Percentiles rank a stretch among this genome's conserved stretches.
phyloP scores from a whole-genome alignment of 2,888 invertebrate species.

The Ditula angustiorana region DNA sequence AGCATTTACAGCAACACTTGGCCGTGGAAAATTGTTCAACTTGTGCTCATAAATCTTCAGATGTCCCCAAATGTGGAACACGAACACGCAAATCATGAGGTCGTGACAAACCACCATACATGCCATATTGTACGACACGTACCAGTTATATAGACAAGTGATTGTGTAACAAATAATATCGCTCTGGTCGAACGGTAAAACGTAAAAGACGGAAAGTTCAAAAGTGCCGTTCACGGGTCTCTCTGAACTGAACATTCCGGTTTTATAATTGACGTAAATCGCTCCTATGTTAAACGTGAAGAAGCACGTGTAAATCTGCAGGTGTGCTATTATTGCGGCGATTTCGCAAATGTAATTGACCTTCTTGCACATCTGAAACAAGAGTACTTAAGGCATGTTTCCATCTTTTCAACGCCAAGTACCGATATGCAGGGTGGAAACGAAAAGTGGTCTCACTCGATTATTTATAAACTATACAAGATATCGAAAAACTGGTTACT shows the following conservation, averaged over 20 bases:
- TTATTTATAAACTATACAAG: too few relatives aligned
- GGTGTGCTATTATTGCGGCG: background rate
- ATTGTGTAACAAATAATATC: background rate
- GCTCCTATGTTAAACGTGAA: background rate
- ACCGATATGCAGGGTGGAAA: too few relatives aligned
- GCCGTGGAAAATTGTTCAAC: background rate
- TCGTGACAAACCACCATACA: background rate
- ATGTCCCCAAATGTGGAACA: background rate
- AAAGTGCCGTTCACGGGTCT: background rate
- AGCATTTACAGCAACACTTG: background rate
- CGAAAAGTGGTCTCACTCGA: too few relatives aligned
- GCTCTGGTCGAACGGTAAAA: background rate
- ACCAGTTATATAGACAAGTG: background rate
- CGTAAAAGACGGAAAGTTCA: background rate
- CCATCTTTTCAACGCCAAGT: too few relatives aligned
- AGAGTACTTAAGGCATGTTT: too few relatives aligned
- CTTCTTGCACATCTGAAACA: background rate
- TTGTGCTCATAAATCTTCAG: background rate
- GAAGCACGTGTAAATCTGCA: background rate
- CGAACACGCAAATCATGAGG: background rate
- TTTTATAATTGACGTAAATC: background rate
- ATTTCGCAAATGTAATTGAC: background rate
- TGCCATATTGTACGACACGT: background rate
- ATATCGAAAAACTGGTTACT: too few relatives aligned
- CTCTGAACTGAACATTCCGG: background rate